Evolutionary conservation across 1,140 invertebrate genomes (phyloP), one percentile per base, ranked within the genome.

Genomic region (Pseudomyrmex sp.): DNA sequence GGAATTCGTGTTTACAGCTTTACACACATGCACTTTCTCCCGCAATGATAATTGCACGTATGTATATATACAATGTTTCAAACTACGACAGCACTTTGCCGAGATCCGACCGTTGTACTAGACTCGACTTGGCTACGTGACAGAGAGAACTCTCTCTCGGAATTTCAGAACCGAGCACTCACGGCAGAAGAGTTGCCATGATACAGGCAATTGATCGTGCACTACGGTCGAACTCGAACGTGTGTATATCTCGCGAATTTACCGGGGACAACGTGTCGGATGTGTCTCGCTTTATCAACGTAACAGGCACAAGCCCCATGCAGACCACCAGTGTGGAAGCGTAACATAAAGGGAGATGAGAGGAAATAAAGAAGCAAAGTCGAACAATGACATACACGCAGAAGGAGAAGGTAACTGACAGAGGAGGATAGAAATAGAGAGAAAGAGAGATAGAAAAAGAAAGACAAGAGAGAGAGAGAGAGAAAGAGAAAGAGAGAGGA

Each of bases 281-380:
- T 52, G 20, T 58, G 35, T 70, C 58, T 50, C 7, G n/a, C n/a
- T 70, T 20, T 74, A 74, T 66, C 58, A 48, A 50, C 35, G 5
- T 62, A 58, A 82, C 56, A 87, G 83, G 74, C 70, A 26, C 79
- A 85, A 70, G 65, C 59, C 5, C 83, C 85, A 88, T 88, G 86
- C 86, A 76, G 20, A 69, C 23, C 9, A 46, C 68, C 69, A 10
- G 26, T 70, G 48, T 69, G 46, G 72, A 85, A 80, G 70, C 84
- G 48, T 74, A 85, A 84, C 82, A 52, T 18, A 85, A 70, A 72
- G 46, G 23, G 75, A 69, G 65, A 20, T 3, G 61, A 80, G 54
- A 35, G 61, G 50, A 7, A 44, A 68, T 62, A n/a, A 66, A 18
- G 12, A 72, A 76, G 72, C 70, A 58, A 23, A 50, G 48, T 35